Conservation (phyloP, 2,113 vertebrate species). For the Archilochus colubris region DNA sequence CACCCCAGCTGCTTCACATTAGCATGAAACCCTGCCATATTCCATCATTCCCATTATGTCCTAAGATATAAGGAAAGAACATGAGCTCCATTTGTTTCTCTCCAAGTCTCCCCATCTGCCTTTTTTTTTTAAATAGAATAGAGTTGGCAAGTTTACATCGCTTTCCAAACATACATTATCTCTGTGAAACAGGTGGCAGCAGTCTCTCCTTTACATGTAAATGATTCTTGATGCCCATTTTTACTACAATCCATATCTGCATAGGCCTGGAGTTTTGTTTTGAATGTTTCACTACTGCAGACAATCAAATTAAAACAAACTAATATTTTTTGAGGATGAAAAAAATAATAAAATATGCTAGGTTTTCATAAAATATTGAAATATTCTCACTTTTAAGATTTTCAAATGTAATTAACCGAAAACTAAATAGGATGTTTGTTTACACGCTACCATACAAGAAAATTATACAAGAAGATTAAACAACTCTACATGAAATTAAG, state of each 20-base stretch:
- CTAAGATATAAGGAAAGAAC: constrained; percentile 72
- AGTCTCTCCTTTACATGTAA: constrained; percentile 69
- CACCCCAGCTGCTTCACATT: constrained; percentile 73
- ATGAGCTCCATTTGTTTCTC: constrained; percentile 67
- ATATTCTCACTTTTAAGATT: neutral
- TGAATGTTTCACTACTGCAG: neutral
- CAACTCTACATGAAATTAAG: neutral
- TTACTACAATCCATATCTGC: constrained; percentile 43
- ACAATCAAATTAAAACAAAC: constrained; percentile 12
- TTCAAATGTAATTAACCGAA: neutral
- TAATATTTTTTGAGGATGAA: neutral
- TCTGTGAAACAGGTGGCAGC: constrained; percentile 74
- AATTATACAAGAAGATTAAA: neutral
- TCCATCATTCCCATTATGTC: constrained; percentile 67
- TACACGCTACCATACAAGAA: neutral
- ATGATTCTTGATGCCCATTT: constrained; percentile 50
- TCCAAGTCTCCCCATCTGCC: constrained; percentile 52
- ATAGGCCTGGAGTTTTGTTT: constrained; percentile 8
- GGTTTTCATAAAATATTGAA: neutral
- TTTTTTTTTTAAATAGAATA: constrained; percentile 52
- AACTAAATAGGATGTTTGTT: neutral
- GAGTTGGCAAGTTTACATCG: constrained; percentile 67
- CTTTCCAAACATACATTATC: constrained; percentile 71
- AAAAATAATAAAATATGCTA: neutral
- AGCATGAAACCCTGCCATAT: constrained; percentile 68